Percentiles rank a stretch among this genome's conserved stretches.
Conservation (phyloP, 64 coral and sea anemone species). For the Montipora capricornis region DNA sequence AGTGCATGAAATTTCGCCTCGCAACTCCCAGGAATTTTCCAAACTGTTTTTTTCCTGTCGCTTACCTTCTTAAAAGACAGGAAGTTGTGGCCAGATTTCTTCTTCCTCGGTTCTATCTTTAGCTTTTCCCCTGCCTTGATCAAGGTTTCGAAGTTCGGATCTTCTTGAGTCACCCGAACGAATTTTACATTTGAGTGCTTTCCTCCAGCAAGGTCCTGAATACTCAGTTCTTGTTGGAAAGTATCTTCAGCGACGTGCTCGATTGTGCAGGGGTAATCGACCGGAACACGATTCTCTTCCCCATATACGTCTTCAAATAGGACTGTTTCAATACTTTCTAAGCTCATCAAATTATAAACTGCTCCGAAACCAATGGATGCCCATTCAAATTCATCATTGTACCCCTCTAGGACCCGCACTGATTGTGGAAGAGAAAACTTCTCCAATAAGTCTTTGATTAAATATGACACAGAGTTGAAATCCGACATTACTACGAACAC, state of each 20-base stretch:
- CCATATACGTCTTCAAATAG: slow-evolving; percentile 16
- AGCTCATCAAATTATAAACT: not conserved
- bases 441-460: slow-evolving; percentile 13
- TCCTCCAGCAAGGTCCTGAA: slow-evolving; percentile 2
- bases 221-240: slow-evolving; percentile 34
- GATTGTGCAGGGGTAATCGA: slow-evolving; percentile 19
- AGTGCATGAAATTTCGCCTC: slow-evolving; percentile 29
- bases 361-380: not conserved
- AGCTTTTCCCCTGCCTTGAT: slow-evolving; percentile 41
- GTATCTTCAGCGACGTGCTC: slow-evolving; percentile 22
- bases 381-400: not conserved
- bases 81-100: slow-evolving; percentile 43
- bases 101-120: slow-evolving; percentile 6
- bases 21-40: slow-evolving; percentile 30
- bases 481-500: not conserved
- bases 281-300: not conserved
- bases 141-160: slow-evolving; percentile 38
- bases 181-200: slow-evolving; percentile 15
- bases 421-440: slow-evolving; percentile 29
- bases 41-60: slow-evolving; percentile 10
- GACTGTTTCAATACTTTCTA: slow-evolving; percentile 41
- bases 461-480: not conserved
- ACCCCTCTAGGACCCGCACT: slow-evolving; percentile 6
- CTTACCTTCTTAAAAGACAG: slow-evolving; percentile 1
- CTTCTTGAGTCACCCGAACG: slow-evolving; percentile 37